A percentile compares a stretch with the other conserved stretches of the same genome.
phyloP scores from a whole-genome alignment of 2,113 vertebrate genomes.

The Phalacrocorax pelagicus region DNA sequence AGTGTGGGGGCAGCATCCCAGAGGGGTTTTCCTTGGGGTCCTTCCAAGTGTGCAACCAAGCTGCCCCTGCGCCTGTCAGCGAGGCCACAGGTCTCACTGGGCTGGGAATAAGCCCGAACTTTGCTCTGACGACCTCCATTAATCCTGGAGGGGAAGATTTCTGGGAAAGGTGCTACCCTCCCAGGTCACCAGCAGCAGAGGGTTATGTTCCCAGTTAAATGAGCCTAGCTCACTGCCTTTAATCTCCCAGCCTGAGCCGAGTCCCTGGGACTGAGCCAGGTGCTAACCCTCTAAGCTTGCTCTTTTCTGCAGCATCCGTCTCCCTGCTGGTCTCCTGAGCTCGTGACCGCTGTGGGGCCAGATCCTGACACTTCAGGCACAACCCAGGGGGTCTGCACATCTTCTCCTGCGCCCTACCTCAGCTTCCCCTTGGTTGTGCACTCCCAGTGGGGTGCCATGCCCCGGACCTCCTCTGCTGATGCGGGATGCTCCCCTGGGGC shows the following conservation, averaged over 20 bases:
- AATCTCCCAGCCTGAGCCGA: not conserved
- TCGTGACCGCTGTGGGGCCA: not conserved
- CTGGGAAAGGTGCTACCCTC: not conserved
- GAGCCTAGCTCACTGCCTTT: not conserved
- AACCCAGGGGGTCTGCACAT: too few relatives aligned
- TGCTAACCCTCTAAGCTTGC: not conserved
- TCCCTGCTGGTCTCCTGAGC: not conserved
- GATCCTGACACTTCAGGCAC: not conserved
- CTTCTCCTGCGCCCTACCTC: not conserved
- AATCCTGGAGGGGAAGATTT: not conserved
- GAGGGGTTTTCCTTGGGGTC: not conserved
- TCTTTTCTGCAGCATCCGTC: not conserved
- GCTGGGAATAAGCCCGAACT: not conserved
- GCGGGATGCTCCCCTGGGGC: not conserved
- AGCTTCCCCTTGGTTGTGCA: not conserved
- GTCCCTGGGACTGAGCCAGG: not conserved
- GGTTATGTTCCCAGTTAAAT: not conserved
- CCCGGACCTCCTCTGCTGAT: not conserved
- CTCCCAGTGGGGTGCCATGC: not conserved
- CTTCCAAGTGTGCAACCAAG: not conserved
- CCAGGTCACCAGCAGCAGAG: not conserved
- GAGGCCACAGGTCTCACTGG: not conserved
- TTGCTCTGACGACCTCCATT: not conserved
- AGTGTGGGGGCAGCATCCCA: fast-evolving
- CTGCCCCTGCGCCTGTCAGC: not conserved